Percentiles rank a stretch among this genome's conserved stretches.
Conservation (phyloP, 2,113 vertebrate species). For the Saimiri boliviensis region DNA sequence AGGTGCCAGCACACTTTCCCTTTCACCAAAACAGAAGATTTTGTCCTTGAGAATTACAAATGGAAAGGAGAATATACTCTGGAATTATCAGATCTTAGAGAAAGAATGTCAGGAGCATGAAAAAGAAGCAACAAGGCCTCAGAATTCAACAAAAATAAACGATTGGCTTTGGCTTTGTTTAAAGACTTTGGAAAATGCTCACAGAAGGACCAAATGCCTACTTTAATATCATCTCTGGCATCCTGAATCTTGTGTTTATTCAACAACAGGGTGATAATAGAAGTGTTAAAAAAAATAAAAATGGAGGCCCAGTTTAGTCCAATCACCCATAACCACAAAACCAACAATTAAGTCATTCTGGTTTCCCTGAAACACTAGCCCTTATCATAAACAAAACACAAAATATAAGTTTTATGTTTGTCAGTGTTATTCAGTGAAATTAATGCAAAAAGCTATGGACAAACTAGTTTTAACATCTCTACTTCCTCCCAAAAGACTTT, state of each 20-base stretch:
- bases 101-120: not conserved
- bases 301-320: not conserved
- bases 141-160: not conserved
- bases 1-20: not conserved
- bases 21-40: not conserved
- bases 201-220: not conserved
- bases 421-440: not conserved
- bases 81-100: not conserved
- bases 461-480: not conserved
- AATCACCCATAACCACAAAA: not conserved
- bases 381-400: not conserved
- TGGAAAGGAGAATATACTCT: not conserved
- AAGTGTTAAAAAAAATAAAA: not conserved
- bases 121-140: not conserved
- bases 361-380: not conserved
- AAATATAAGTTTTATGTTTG: not conserved
- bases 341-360: not conserved
- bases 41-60: not conserved
- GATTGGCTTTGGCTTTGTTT: not conserved
- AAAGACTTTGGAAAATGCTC: not conserved
- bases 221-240: not conserved
- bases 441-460: not conserved
- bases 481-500: not conserved
- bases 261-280: not conserved
- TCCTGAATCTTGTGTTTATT: not conserved